These are phyloP conservation scores for Amphiprion ocellaris DNA, from an alignment of 2,113 vertebrate species.

Conservation along the genomic window DNA sequence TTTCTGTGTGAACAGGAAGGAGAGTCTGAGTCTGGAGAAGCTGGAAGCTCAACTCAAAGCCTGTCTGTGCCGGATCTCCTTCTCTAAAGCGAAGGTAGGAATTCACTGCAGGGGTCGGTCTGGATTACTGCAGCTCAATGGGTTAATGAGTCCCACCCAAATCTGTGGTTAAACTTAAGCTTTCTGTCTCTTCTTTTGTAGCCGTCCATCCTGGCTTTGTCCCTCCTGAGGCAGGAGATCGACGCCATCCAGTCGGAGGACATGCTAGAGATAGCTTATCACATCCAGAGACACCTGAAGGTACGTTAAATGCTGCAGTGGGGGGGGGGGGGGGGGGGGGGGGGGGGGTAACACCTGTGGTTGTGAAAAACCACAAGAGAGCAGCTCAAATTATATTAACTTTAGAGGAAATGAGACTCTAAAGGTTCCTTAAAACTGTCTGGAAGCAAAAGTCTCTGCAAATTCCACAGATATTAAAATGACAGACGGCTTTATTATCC, in stretches of 20 bases:
- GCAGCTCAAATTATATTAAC: background rate
- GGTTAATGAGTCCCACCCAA: background rate
- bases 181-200: conserved; percentile 47
- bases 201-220: conserved; percentile 96
- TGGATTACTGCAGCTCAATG: background rate
- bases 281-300: conserved; percentile 91
- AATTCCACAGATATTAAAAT: no score
- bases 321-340: background rate
- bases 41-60: conserved; percentile 98
- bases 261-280: conserved; percentile 89
- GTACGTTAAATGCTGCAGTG: conserved; percentile 31
- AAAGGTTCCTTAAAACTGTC: background rate
- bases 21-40: conserved; percentile 91
- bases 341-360: background rate
- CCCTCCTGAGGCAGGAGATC: conserved; percentile 93
- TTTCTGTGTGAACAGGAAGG: conserved; percentile 85
- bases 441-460: background rate
- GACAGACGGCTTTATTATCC: background rate
- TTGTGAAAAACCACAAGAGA: background rate
- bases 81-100: conserved; percentile 98
- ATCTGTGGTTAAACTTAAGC: background rate
- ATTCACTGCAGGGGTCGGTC: background rate
- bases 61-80: conserved; percentile 93
- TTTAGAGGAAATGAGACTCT: background rate
- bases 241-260: conserved; percentile 90